A percentile compares a stretch with the other conserved stretches of the same genome.
Conservation (phyloP, 2,113 vertebrate species). For the Forbesichthys papilliferus region DNA sequence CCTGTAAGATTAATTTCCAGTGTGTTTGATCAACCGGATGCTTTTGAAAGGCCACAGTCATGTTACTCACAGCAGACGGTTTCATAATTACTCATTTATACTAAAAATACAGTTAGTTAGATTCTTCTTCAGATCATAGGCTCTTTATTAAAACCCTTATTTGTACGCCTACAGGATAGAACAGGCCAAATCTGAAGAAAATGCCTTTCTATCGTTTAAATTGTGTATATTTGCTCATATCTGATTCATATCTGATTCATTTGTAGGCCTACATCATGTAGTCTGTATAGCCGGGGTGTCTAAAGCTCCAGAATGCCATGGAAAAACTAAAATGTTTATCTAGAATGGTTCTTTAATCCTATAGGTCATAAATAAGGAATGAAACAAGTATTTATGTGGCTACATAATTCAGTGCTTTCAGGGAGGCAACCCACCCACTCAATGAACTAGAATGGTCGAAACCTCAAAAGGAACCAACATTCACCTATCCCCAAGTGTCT, state of each 20-base stretch:
- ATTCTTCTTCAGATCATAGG: no score
- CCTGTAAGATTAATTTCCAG: background rate
- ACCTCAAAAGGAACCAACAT: conserved; percentile 32
- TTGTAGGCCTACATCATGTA: conserved; percentile 13
- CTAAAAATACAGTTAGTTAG: conserved; percentile 6
- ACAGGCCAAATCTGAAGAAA: no score
- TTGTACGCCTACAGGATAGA: background rate
- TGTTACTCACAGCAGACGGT: conserved; percentile 21
- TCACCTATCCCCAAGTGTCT: conserved; percentile 12
- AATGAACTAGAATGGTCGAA: conserved; percentile 57
- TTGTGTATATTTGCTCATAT: background rate
- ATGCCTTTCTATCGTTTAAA: background rate
- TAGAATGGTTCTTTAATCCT: conserved; percentile 1
- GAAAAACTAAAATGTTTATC: conserved; percentile 60
- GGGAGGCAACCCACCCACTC: conserved; percentile 17
- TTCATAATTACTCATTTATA: conserved; percentile 20
- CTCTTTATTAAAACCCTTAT: background rate
- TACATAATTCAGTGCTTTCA: conserved; percentile 23
- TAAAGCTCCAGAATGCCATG: conserved; percentile 34
- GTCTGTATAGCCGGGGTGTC: conserved; percentile 28
- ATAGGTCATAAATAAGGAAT: conserved; percentile 9
- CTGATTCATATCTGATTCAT: conserved; percentile 24
- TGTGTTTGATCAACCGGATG: conserved; percentile 13
- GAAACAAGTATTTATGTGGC: conserved; percentile 44
- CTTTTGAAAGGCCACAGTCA: conserved; percentile 10